A percentile compares a stretch with the other conserved stretches of the same genome.
phyloP scores from a whole-genome alignment of 1,140 invertebrate genomes.

The Halictus rubicundus region DNA sequence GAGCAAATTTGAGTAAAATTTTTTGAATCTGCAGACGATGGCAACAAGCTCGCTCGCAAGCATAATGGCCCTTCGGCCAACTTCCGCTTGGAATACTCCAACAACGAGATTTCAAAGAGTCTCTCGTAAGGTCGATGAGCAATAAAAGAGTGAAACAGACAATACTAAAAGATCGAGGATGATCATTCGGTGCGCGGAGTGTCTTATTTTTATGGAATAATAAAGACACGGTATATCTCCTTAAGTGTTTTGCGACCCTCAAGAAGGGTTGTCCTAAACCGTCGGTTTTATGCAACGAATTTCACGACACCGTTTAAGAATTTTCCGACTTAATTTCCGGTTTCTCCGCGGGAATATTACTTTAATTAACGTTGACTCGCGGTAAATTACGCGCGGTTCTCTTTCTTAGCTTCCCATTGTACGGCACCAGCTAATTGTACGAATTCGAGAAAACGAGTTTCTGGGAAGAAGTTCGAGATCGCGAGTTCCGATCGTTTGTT shows the following conservation, averaged over 20 bases:
- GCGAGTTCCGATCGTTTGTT: too few relatives aligned
- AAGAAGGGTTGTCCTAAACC: neutral
- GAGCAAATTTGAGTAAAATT: too few relatives aligned
- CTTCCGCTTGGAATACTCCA: constrained; percentile 24
- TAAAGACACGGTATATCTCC: constrained; percentile 32
- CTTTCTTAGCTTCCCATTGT: too few relatives aligned
- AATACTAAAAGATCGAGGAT: constrained; percentile 17
- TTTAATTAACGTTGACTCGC: neutral
- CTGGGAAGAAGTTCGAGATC: too few relatives aligned
- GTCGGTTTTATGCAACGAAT: neutral
- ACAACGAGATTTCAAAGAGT: constrained; percentile 43
- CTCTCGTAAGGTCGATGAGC: constrained; percentile 33
- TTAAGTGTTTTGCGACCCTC: constrained; percentile 3
- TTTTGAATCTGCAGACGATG: too few relatives aligned
- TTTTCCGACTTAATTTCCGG: neutral
- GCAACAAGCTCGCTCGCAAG: too few relatives aligned
- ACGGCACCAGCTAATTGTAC: too few relatives aligned
- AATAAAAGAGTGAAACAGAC: constrained; percentile 28
- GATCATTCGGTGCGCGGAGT: constrained; percentile 12
- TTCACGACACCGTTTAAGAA: neutral
- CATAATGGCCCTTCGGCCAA: neutral
- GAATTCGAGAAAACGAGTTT: too few relatives aligned
- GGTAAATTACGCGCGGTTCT: neutral
- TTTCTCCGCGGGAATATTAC: neutral
- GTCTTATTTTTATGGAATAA: constrained; percentile 51